Evolutionary conservation across 2,797 vertebrate genomes (phyloP), one percentile per base, ranked within the genome.

Genomic region (Phylloscopus collybita): DNA sequence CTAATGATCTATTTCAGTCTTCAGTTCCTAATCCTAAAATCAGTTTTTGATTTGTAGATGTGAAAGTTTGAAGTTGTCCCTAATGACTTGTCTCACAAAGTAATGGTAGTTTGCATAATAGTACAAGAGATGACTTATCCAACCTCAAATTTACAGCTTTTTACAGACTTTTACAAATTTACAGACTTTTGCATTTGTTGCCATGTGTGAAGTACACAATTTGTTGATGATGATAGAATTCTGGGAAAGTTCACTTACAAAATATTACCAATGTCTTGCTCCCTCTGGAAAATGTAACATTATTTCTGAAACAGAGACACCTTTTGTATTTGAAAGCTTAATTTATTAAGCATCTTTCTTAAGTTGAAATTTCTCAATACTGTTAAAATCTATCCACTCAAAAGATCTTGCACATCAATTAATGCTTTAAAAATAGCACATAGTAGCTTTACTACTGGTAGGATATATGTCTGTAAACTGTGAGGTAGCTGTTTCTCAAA

Each of bases 1-100:
- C 60, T 91, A 72, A 70, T 73, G 62, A n/a, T 91, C 85, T 90
- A 49, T 83, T 94, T 92, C 42, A 40, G 47, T 88, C 30, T 90
- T 85, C 10, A 26, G 22, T 49, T 94, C 61, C 62, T 81, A 45
- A 80, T 90, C 60, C 32, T 73, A 65, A 82, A 27, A 72, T 80
- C 51, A 56, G 25, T 7, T 91, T 87, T 90, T 80, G 49, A 69
- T 75, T 76, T 36, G 26, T 73, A 50, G 66, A 88, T 72, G 27
- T 70, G 73, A 45, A 88, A 65, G 18, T 81, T 90, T 76, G 32
- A 66, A 73, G 53, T 64, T 88, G 30, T 90, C 86, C 32, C 38
- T 75, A 14, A 32, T 69, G 60, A 56, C n/a, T 72, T 72, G 23
- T n/a, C 22, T 85, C 3, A 34, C 30, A 72, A 62, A 71, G 47